phyloP scores from a whole-genome alignment of 2,888 invertebrate genomes.

The Lasioglossum pauxillum region DNA sequence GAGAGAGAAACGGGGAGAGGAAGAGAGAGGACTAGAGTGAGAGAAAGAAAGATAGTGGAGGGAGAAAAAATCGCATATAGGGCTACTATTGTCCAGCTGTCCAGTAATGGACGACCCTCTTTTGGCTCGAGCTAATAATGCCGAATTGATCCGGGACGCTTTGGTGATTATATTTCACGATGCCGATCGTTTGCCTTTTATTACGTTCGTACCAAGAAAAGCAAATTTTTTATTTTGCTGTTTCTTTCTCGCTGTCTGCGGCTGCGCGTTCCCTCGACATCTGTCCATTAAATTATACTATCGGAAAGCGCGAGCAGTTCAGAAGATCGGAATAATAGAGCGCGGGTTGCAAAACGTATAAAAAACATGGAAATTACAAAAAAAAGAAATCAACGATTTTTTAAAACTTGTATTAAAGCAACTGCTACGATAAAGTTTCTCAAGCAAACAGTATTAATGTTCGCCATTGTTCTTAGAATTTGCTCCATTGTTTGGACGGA shows the following conservation, averaged over 20 bases:
- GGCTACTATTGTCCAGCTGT: conserved; percentile 80
- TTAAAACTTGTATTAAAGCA: background rate
- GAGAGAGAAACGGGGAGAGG: conserved; percentile 16
- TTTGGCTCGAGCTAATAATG: conserved; percentile 77
- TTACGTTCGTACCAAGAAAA: conserved; percentile 61
- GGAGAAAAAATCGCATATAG: conserved; percentile 63
- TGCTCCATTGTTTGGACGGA: background rate
- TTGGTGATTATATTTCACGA: conserved; percentile 81
- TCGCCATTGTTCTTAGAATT: conserved; percentile 5
- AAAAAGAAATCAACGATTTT: background rate
- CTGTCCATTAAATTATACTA: conserved; percentile 55
- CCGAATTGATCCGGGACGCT: conserved; percentile 80
- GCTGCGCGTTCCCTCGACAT: conserved; percentile 50
- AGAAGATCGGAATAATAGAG: background rate
- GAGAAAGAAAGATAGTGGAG: background rate
- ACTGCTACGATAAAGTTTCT: background rate
- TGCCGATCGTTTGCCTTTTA: conserved; percentile 78
- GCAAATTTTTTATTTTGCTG: conserved; percentile 65
- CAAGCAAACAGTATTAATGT: conserved; percentile 6
- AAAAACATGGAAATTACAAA: background rate
- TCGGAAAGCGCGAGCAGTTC: background rate
- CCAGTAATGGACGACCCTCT: conserved; percentile 75
- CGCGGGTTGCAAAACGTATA: background rate
- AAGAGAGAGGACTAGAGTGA: background rate
- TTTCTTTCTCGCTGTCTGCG: conserved; percentile 52